Base-by-base conservation (phyloP, 2,113 vertebrate species). In the Sander vitreus region DNA sequence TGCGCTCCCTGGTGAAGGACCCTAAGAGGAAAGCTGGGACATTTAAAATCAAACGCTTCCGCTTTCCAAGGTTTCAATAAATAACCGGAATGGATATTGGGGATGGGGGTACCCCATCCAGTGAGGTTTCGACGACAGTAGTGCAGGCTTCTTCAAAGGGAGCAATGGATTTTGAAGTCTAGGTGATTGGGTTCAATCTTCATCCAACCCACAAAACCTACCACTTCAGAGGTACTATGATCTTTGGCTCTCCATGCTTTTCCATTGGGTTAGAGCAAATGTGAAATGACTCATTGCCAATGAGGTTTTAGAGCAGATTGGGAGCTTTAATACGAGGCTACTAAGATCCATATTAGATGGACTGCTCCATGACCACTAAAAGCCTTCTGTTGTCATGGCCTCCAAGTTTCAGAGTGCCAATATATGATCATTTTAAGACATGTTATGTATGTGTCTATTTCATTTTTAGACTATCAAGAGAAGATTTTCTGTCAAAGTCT, bases 211-310 rank as follows among this genome's bases (percentile, higher is more conserved):
- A 48, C 69, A 74, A 47, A 80, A 62, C 27, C 19, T 9, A 53
- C 70, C 76, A 70, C 81, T 78, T 76, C 50, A 47, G 76, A 69
- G 50, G 73, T 72, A 67, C 63, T 91, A 80, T 80, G 72, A 86
- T 80, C 71, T 79, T 68, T 50, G 74, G 48, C 47, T 69, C 25
- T 15, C 58, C 54, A 19, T 43, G 27, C 67, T 71, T 81, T 68
- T 80, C 45, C 43, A 8, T 5, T 67, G 67, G 48, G 33, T 84
- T 55, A 68, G 55, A 68, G 70, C 53, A 71, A 76, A 91, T 80
- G 57, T 66, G 63, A 81, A 76, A 76, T 72, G 72, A 84, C 62
- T 79, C 54, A 33, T 53, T 76, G 71, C 53, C 54, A 25, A 23
- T 60, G 43, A 63, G 67, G 66, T 85, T 87, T 85, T 9, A 62